Conservation (phyloP, 2,797 vertebrate species). For the Botia almorhae region DNA sequence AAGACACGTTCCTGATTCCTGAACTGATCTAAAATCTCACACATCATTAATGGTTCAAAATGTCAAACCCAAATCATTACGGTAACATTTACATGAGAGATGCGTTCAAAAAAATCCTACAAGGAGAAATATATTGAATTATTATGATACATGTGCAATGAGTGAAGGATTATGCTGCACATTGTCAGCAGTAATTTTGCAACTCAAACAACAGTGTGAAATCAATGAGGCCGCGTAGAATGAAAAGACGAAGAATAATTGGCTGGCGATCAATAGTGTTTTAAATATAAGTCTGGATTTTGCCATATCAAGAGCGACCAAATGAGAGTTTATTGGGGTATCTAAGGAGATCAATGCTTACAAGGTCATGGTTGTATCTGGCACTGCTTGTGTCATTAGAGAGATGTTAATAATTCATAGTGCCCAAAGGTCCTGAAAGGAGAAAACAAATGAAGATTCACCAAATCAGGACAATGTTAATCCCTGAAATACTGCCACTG, state of each 20-base stretch:
- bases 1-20: background rate
- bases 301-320: constrained; percentile 67
- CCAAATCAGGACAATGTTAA: constrained; percentile 66
- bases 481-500: constrained; percentile 55
- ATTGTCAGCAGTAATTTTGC: constrained; percentile 56
- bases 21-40: background rate
- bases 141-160: constrained; percentile 20
- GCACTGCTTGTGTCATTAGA: constrained; percentile 76
- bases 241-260: constrained; percentile 65
- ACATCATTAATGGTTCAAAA: background rate
- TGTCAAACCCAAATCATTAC: background rate
- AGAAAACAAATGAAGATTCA: constrained; percentile 51
- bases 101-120: background rate
- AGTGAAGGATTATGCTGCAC: constrained; percentile 37
- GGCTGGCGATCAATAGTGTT: constrained; percentile 59
- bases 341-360: constrained; percentile 77
- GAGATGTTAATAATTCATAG: constrained; percentile 75
- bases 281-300: constrained; percentile 61
- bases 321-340: constrained; percentile 71
- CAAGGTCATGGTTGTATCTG: constrained; percentile 77
- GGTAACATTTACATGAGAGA: background rate
- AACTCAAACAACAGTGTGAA: constrained; percentile 54
- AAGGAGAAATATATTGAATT: constrained; percentile 1
- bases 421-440: constrained; percentile 67
- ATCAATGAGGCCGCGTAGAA: constrained; percentile 67